Base-by-base conservation (phyloP, 2,888 invertebrate genomes). In the Penaeus monodon region DNA sequence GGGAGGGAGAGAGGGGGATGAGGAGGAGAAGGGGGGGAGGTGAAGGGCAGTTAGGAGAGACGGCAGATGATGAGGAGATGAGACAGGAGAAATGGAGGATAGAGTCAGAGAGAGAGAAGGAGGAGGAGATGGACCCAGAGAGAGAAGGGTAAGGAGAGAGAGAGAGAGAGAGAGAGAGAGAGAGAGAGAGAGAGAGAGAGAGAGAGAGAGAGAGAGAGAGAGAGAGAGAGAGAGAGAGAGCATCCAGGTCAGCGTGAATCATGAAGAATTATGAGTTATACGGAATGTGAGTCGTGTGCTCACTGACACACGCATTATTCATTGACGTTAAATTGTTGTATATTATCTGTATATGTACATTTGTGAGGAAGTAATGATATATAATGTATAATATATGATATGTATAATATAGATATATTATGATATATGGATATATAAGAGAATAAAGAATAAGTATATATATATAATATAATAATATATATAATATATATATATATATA, bases 181-280 rank as follows among this genome's bases (percentile, higher is more conserved):
- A 17, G 77, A 20, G 44, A 24, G 77, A n/a, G 77, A 44, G 33
- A 24, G 77, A 24, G 22, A 44, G 77, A 24, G 77, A 17, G 24
- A 22, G 57, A 17, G 20, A 6, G 77, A 17, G 38, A 0, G 77
- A 24, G 22, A 22, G 66, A 17, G 81, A 66, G 81, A 33, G 81
- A 66, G 66, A 33, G 66, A 38, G 81, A 22, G 81, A 33, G 81
- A 38, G 81, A 22, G 66, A 22, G 81, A 66, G 49, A 24, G 6
- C 8, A 44, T 44, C 44, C 44, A 44, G 10, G 44, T 10, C 10
- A 10, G 44, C 10, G 44, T 44, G 44, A 44, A 44, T 44, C 44
- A 6, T 44, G 44, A 44, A 44, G 10, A 10, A 44, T 44, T 44
- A 44, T 44, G 44, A 44, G 10, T 44, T 44, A 44, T 44, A 44